Base-by-base conservation (phyloP, 1,140 invertebrate species). In the Uloborus diversus region DNA sequence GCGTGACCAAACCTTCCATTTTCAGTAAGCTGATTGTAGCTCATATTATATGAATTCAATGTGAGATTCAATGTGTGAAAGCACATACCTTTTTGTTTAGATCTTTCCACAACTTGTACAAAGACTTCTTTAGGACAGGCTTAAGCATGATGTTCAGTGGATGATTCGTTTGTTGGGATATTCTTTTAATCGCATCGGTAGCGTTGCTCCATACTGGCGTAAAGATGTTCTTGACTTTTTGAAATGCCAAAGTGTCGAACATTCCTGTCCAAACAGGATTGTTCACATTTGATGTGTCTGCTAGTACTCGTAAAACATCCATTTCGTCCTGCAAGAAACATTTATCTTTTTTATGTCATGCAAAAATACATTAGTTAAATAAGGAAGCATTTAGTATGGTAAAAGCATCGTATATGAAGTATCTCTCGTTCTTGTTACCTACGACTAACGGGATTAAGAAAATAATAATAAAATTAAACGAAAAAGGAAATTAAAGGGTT, bases 251-350 rank as follows among this genome's bases (percentile, higher is more conserved):
- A 11, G 32, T 1, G 23, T 73, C 47, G 11, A 61, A 7, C 20
- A 30, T 73, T 20, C 25, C 5, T 13, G 37, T 73, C 69, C 69
- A 73, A 2, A 73, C 32, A 2, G 59, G 56, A 20, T 42, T 13
- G 9, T 53, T 17, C 2, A 7, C 27, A 20, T 53, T n/a, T 14
- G 53, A 32, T 30, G 53, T 68, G n/a, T 68, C 42, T 2, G 25
- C 65, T 13, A 25, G 5, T 51, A 68, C 42, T 5, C 33, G 42
- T 1, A 68, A 32, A 32, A 32, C 47, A 11, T 53, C 53, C 47
- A 23, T 27, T 47, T 47, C 37, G 25, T 65, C 62, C 0, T 25
- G 17, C 62, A 42, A 27, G 47, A 65, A 65, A 37, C 4, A 62
- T 33, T 14, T 20, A 5, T 33, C 9, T 9, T 30, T 2, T 17